Conservation (phyloP, 1,140 invertebrate species). For the Myzus persicae region DNA sequence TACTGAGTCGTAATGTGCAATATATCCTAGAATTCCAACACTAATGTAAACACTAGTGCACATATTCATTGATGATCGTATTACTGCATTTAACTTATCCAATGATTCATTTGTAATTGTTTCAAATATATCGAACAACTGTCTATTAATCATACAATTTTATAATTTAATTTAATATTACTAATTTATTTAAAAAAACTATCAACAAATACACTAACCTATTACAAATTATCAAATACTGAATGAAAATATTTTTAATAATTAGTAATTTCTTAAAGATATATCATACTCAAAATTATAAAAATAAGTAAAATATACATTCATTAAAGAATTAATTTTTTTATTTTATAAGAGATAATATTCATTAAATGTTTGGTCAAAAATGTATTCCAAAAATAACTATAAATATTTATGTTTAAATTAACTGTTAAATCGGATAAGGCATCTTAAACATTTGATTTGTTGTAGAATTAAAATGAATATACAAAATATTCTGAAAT, state of each 20-base stretch:
- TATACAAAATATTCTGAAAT: not conserved
- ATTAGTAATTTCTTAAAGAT: not conserved
- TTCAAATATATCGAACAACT: conserved; percentile 95
- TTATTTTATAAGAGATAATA: not conserved
- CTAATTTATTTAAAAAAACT: not conserved
- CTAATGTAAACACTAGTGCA: conserved; percentile 86
- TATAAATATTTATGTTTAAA: not conserved
- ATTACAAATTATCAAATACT: not conserved
- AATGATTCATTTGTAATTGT: conserved; percentile 85
- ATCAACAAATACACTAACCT: not conserved
- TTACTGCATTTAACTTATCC: conserved; percentile 87
- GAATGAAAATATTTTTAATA: not conserved
- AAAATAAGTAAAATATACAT: not conserved
- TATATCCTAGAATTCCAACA: conserved; percentile 94
- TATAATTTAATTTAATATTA: not conserved
- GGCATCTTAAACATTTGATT: no score
- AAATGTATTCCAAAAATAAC: no score
- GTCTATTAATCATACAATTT: conserved; percentile 68
- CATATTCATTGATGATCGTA: conserved; percentile 88
- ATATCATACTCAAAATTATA: not conserved
- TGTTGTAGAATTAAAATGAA: no score
- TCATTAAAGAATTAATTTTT: not conserved
- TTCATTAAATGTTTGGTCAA: no score
- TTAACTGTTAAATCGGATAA: not conserved
- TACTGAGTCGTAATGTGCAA: conserved; percentile 84